These are phyloP conservation scores for Eucidaris tribuloides DNA, from an alignment of 35 echinoderm and acorn worm genomes.

Conservation along the genomic window DNA sequence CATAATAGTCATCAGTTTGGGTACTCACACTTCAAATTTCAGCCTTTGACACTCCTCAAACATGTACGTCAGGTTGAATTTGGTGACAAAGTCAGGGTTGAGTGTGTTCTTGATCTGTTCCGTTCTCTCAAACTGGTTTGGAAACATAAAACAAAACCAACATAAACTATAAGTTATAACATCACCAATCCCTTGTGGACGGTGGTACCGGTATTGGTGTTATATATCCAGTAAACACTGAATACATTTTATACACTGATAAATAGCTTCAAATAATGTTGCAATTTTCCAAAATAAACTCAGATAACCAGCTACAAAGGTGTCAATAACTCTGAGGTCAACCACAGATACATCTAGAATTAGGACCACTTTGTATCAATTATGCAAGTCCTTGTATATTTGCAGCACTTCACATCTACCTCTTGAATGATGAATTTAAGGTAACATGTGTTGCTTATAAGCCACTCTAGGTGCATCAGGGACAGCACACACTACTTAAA, in stretches of 20 bases:
- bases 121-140: constrained; percentile 84
- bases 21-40: constrained; percentile 99
- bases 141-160: constrained; percentile 8
- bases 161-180: not conserved
- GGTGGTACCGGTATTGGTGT: not conserved
- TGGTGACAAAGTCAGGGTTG: constrained; percentile 97
- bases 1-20: too few relatives aligned
- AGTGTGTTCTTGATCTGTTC: constrained; percentile 84
- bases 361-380: too few relatives aligned
- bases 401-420: too few relatives aligned
- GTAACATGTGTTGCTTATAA: too few relatives aligned
- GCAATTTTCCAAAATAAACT: not conserved
- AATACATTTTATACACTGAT: not conserved
- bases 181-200: not conserved
- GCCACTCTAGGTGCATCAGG: too few relatives aligned
- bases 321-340: not conserved
- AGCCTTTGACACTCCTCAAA: constrained; percentile 95
- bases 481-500: too few relatives aligned
- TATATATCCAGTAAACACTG: not conserved
- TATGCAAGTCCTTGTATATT: too few relatives aligned
- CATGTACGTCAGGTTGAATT: constrained; percentile 85
- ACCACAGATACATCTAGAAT: too few relatives aligned
- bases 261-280: not conserved
- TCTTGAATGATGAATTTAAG: too few relatives aligned
- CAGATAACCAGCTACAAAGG: not conserved